Evolutionary conservation across 2,888 invertebrate species (phyloP), one percentile per base, ranked within the genome.

Genomic region (Pheosia tremula): DNA sequence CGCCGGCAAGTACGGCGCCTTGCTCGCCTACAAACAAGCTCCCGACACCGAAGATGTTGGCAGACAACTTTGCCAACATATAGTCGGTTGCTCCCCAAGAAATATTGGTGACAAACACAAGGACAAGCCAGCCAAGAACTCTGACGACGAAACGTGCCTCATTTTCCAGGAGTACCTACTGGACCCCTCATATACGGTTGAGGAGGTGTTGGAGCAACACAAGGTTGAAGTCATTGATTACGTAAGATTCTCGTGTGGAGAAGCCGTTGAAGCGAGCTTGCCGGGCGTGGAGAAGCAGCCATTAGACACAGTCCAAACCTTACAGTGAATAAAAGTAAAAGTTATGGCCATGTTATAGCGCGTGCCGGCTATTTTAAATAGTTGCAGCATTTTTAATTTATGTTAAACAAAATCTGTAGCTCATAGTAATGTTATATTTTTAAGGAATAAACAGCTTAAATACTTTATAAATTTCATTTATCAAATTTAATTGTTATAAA

Each of bases 231-330:
- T 98, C 36, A 79, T 97, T 8, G 97, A 98, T 86, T 99, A 97
- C 87, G 95, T 96, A 65, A 95, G 99, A 67, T 98, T 97, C 87
- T 97, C 98, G 83, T 97, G 98, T 85, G 98, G 99, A 1, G 98
- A 98, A 87, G 77, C 78, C 36, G 72, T 85, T 11, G 89, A 91
- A 73, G 77, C 82, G 6, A 84, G 74, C 58, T 82, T 92, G 85
- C 90, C 86, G 9, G 93, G 93, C n/a, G 89, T 91, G 63, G 93
- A 90, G 67, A 93, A 91, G 67, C 90, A 94, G 74, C 90, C 93
- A 5, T 84, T 96, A 68, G 95, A 96, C 66, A 91, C 91, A 54
- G 93, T 95, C 45, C 95, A 96, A 88, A 95, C 95, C 58, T 94
- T 95, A 80, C 96, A 96, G 84, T 96, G 89, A 90, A 78, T 62